phyloP scores from a whole-genome alignment of 2,797 vertebrate genomes.

The Cercopithecus petaurista region DNA sequence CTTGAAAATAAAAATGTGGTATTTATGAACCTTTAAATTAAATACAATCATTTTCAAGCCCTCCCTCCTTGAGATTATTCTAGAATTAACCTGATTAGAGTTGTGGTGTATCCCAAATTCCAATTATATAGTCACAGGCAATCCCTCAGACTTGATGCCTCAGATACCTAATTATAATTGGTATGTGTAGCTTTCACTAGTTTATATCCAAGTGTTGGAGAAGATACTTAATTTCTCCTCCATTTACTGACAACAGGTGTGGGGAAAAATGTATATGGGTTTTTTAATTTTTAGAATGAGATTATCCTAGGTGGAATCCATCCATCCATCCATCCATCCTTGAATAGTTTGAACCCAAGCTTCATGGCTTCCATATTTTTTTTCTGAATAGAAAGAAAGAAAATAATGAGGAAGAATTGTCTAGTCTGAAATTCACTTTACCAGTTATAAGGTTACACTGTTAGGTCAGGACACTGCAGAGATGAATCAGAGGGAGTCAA shows the following conservation, averaged over 20 bases:
- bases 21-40: background rate
- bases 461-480: background rate
- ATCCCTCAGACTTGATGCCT: background rate
- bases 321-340: background rate
- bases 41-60: background rate
- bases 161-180: background rate
- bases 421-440: background rate
- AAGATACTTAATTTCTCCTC: background rate
- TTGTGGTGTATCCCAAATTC: background rate
- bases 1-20: background rate
- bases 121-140: background rate
- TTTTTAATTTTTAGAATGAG: background rate
- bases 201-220: background rate
- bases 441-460: background rate
- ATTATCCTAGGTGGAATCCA: background rate
- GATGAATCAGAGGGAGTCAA: background rate
- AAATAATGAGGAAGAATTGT: background rate
- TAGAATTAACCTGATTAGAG: background rate
- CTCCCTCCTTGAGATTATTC: background rate
- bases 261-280: accelerated
- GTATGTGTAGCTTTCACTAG: background rate
- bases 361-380: background rate
- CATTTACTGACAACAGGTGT: background rate
- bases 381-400: background rate
- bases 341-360: background rate